These are phyloP conservation scores for Oryzias woworae DNA, from an alignment of 2,113 vertebrate genomes.

Conservation along the genomic window DNA sequence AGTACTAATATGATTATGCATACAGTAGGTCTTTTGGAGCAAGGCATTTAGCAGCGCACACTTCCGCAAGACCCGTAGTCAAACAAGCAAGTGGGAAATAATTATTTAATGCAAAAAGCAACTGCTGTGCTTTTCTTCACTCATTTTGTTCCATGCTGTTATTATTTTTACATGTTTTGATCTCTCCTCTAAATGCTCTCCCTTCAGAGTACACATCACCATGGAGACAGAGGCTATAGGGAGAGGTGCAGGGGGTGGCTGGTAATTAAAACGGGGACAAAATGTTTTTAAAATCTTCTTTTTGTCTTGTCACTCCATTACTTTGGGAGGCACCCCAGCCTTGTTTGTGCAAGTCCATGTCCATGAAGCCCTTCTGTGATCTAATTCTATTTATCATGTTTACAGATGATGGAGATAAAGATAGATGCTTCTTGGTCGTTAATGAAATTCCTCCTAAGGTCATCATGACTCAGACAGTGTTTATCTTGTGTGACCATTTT, in stretches of 20 bases:
- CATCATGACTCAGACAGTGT: conserved; percentile 51
- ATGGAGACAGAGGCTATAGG: conserved; percentile 32
- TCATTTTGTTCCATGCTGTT: conserved; percentile 13
- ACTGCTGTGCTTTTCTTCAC: conserved; percentile 16
- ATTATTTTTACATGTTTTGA: conserved; percentile 14
- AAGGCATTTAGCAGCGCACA: background rate
- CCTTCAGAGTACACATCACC: conserved; percentile 34
- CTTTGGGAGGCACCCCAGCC: background rate
- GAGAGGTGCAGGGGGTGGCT: conserved; percentile 13
- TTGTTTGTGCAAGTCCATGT: background rate
- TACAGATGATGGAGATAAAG: conserved; percentile 38
- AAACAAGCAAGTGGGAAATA: background rate
- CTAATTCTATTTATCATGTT: conserved; percentile 11
- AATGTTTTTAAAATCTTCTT: conserved; percentile 1
- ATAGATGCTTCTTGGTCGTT: conserved; percentile 27
- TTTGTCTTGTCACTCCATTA: conserved; percentile 10
- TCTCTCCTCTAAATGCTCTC: background rate
- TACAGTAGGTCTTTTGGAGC: too few relatives aligned
- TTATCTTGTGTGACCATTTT: conserved; percentile 15
- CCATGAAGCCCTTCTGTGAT: background rate
- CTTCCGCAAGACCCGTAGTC: background rate
- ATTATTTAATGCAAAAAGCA: conserved; percentile 26
- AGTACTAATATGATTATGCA: too few relatives aligned
- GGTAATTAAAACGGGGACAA: conserved; percentile 22
- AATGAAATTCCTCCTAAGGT: conserved; percentile 56